Evolutionary conservation across 2,113 vertebrate species (phyloP), one percentile per base, ranked within the genome.

Genomic region (Muscicapa adusta): DNA sequence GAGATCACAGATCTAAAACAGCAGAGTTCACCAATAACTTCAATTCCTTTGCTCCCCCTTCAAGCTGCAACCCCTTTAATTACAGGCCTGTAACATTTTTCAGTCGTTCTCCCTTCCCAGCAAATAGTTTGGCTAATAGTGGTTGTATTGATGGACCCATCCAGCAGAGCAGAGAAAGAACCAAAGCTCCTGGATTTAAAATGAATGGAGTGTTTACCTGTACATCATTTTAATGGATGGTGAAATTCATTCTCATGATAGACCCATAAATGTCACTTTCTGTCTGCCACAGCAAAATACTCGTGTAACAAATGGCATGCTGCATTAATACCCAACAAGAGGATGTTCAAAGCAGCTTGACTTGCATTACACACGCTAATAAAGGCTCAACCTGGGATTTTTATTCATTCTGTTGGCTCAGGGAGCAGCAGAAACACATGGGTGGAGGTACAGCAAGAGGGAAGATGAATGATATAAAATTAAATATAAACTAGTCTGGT

Each of bases 181-280:
- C 88, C 91, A 95, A 95, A 96, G 91, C 90, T 80, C 95, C 75
- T 89, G 96, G 97, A 97, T 97, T 97, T 96, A 96, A 96, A 97
- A 97, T 97, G 98, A 97, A 98, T 97, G 96, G 94, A 97, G 94
- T 98, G 97, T 97, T 97, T 97, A 98, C 97, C 97, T 97, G 97
- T 97, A 97, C 95, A 97, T 97, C 90, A 85, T 96, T 97, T 97
- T 97, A 98, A 98, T 98, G 97, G 97, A 97, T 97, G 97, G 96
- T 93, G 95, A 98, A 98, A 98, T 98, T 96, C 96, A 98, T 98
- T 98, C 98, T 97, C 97, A 98, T 97, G 97, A 98, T 98, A 97
- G 97, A 96, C 94, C 96, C 93, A 97, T 98, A 98, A 98, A 98
- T 97, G 98, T 98, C 97, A 96, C 96, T 96, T 98, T 97, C 94